These are phyloP conservation scores for Drosophila demipolita DNA, from an alignment of 2,888 invertebrate genomes.

Conservation along the genomic window DNA sequence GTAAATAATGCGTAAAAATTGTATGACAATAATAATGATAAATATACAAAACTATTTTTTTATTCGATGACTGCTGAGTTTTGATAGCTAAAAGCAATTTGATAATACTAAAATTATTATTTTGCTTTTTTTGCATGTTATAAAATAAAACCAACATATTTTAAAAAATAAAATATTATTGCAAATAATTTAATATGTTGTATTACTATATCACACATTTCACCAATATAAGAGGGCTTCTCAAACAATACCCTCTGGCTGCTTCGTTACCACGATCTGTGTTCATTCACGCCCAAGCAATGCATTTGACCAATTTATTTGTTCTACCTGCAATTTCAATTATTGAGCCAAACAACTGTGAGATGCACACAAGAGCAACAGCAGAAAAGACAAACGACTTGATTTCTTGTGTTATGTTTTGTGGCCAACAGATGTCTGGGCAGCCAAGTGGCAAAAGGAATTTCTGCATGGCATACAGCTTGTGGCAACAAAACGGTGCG, in stretches of 20 bases:
- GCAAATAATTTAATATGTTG: not conserved
- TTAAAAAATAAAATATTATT: not conserved
- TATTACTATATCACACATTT: too few relatives aligned
- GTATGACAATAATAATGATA: not conserved
- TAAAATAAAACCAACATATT: not conserved
- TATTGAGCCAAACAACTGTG: conserved; percentile 31
- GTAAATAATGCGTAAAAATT: not conserved
- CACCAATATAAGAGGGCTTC: not conserved
- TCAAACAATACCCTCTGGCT: not conserved
- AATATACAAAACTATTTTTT: not conserved
- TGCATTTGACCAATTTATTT: conserved; percentile 46
- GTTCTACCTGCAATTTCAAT: conserved; percentile 46
- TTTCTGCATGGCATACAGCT: conserved; percentile 37
- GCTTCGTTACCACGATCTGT: conserved; percentile 17
- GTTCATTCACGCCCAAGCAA: conserved; percentile 47
- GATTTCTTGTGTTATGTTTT: not conserved
- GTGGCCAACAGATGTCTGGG: conserved; percentile 35
- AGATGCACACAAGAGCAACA: conserved; percentile 21
- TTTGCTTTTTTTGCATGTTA: too few relatives aligned
- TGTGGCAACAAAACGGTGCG: conserved; percentile 42
- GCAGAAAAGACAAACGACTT: not conserved
- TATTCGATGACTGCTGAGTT: not conserved
- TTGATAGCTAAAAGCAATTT: not conserved
- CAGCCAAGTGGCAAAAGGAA: conserved; percentile 72
- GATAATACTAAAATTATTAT: not conserved